phyloP scores from a whole-genome alignment of 2,113 vertebrate species.

The Siniperca chuatsi region DNA sequence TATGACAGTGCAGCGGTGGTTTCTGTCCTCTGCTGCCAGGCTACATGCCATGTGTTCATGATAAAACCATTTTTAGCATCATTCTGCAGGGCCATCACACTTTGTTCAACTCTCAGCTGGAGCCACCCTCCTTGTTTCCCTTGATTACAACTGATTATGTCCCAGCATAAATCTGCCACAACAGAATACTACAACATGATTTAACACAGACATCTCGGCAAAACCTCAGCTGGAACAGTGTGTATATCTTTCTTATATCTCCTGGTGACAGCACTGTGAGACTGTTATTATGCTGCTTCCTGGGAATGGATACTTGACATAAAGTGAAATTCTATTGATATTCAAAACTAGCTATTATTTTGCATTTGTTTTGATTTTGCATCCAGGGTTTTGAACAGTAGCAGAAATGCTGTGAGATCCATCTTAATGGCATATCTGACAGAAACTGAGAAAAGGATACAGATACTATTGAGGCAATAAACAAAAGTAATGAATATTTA shows the following conservation, averaged over 20 bases:
- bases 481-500: slow-evolving; percentile 64
- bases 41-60: slow-evolving; percentile 30
- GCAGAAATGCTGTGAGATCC: slow-evolving; percentile 30
- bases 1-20: slow-evolving; percentile 39
- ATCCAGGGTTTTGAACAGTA: slow-evolving; percentile 6
- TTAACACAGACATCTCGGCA: slow-evolving; percentile 53
- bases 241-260: slow-evolving; percentile 47
- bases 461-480: slow-evolving; percentile 21
- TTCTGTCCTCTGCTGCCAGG: slow-evolving; percentile 22
- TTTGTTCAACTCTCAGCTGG: slow-evolving; percentile 38
- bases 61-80: slow-evolving; percentile 56
- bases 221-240: slow-evolving; percentile 19
- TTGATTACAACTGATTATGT: slow-evolving; percentile 64
- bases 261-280: slow-evolving; percentile 51
- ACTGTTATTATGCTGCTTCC: slow-evolving; percentile 39
- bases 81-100: slow-evolving; percentile 28
- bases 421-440: slow-evolving; percentile 41
- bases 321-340: slow-evolving; percentile 48
- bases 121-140: slow-evolving; percentile 48
- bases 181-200: slow-evolving; percentile 41
- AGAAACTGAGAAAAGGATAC: slow-evolving; percentile 27
- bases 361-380: slow-evolving; percentile 46
- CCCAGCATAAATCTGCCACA: slow-evolving; percentile 54
- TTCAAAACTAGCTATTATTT: slow-evolving; percentile 59
- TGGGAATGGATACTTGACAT: slow-evolving; percentile 44